Percentiles rank a stretch among this genome's conserved stretches.
Evolutionary conservation across 92 coral and sea anemone genomes (phyloP).

Genomic region (Zoanthus gigantus): DNA sequence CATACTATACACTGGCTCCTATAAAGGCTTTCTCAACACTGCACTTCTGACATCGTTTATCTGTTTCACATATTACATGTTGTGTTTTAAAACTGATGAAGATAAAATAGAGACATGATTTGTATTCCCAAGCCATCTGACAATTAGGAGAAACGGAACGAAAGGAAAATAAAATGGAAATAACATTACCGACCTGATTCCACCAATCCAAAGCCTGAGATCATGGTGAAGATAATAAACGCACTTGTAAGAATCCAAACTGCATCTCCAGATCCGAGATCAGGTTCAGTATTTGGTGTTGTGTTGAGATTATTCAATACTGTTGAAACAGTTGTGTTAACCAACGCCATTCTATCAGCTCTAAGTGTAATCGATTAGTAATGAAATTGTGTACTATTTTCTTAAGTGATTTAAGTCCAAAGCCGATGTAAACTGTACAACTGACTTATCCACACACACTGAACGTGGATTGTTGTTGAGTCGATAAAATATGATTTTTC

Average conservation of each 20-base stretch:
- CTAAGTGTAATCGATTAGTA: neutral
- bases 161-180: neutral
- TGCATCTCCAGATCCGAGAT: conserved; percentile 82
- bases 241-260: conserved; percentile 93
- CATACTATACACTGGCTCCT: too few species aligned
- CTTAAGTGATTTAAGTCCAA: neutral
- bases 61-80: too few species aligned
- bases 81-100: too few species aligned
- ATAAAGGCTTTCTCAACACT: too few species aligned
- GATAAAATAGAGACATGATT: too few species aligned
- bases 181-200: conserved; percentile 75
- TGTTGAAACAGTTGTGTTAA: conserved; percentile 7
- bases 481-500: too few species aligned
- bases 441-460: neutral
- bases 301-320: conserved; percentile 7
- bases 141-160: too few species aligned
- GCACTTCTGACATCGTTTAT: too few species aligned
- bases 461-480: too few species aligned
- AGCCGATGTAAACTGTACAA: too few species aligned
- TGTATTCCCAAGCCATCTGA: too few species aligned
- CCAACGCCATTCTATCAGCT: neutral
- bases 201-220: conserved; percentile 88
- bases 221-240: conserved; percentile 89
- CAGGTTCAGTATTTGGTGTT: conserved; percentile 6
- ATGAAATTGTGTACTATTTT: neutral